phyloP scores from a whole-genome alignment of 2,888 invertebrate genomes.

The Metacarcinus magister region DNA sequence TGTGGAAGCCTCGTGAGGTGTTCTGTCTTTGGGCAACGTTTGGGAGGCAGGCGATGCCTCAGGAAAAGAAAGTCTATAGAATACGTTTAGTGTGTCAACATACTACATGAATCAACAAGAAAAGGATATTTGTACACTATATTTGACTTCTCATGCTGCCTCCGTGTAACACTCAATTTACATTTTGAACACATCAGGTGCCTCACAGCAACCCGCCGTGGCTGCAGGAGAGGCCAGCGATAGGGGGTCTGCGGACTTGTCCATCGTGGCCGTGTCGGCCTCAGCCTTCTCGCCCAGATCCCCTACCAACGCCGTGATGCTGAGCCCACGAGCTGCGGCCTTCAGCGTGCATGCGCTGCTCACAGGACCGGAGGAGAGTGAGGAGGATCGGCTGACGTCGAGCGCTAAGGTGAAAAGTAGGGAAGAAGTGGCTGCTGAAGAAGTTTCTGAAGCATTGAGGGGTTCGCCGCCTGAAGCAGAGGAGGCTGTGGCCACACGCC shows the following conservation, averaged over 20 bases:
- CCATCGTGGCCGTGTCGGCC: background rate
- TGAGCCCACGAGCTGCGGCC: slow-evolving; percentile 78
- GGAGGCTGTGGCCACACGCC: background rate
- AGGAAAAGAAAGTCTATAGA: background rate
- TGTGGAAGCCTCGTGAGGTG: too few relatives aligned
- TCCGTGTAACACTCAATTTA: background rate
- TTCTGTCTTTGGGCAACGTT: too few relatives aligned
- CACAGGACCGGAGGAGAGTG: background rate
- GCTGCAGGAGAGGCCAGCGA: background rate
- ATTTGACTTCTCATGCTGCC: background rate
- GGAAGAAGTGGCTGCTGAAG: background rate
- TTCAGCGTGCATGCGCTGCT: slow-evolving; percentile 78
- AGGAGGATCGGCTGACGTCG: too few relatives aligned
- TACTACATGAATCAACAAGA: too few relatives aligned
- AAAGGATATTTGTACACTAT: background rate
- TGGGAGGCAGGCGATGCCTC: background rate
- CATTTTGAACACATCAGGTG: background rate
- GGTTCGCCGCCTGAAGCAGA: background rate
- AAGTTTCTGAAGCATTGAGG: background rate
- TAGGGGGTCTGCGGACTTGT: background rate
- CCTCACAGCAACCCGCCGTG: background rate
- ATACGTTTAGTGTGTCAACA: too few relatives aligned
- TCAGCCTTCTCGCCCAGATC: background rate
- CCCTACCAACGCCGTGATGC: slow-evolving; percentile 41
- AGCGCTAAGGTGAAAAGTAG: background rate